Evolutionary conservation across 2,888 invertebrate genomes (phyloP).

Genomic region (Chesias legatella): DNA sequence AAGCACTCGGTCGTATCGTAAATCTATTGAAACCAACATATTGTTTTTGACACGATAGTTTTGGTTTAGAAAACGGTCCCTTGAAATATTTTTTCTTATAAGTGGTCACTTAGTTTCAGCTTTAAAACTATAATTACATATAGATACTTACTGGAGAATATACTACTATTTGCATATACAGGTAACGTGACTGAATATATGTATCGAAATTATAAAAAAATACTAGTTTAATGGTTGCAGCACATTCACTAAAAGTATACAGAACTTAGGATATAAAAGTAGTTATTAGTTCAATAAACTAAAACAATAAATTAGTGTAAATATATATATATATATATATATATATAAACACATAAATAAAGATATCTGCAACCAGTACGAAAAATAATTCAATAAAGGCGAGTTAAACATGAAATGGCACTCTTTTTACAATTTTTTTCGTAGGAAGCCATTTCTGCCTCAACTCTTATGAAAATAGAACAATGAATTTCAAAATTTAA

Average conservation of each 20-base stretch:
- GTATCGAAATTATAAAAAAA: no score
- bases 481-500: no score
- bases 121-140: no score
- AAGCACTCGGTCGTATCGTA: no score
- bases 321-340: constrained; percentile 4
- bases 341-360: neutral
- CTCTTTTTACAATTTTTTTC: constrained; percentile 1
- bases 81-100: neutral
- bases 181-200: no score
- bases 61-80: no score
- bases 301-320: constrained; percentile 8
- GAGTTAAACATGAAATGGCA: constrained; percentile 16
- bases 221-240: constrained; percentile 23
- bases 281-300: constrained; percentile 23
- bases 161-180: constrained; percentile 3
- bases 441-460: constrained; percentile 6
- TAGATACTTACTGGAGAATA: constrained; percentile 7
- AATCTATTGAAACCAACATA: no score
- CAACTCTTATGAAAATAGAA: constrained; percentile 2
- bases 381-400: neutral
- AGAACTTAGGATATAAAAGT: constrained; percentile 17
- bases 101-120: no score
- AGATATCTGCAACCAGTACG: constrained; percentile 9
- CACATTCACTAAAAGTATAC: constrained; percentile 5
- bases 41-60: no score